Evolutionary conservation across 2,888 invertebrate genomes (phyloP).

Genomic region (Geotrupes spiniger): DNA sequence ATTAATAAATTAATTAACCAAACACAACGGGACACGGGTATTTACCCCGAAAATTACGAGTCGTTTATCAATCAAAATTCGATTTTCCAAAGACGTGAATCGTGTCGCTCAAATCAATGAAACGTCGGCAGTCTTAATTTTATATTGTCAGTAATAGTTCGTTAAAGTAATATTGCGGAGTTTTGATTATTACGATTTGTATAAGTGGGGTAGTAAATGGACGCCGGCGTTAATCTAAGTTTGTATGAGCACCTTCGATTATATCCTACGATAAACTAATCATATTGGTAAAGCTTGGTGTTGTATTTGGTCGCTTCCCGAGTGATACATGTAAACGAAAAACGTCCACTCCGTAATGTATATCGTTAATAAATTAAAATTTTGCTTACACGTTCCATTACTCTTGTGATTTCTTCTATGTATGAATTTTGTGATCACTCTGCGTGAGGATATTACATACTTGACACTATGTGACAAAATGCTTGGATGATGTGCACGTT

Average conservation of each 20-base stretch:
- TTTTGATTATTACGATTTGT: not conserved
- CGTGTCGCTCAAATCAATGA: conserved; percentile 5
- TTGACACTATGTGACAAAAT: too few relatives aligned
- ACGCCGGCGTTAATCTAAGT: not conserved
- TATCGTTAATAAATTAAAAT: not conserved
- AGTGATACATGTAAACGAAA: conserved; percentile 5
- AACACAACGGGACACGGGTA: too few relatives aligned
- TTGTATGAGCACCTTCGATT: conserved; percentile 13
- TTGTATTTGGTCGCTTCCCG: conserved; percentile 4
- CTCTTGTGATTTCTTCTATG: too few relatives aligned
- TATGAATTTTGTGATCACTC: too few relatives aligned
- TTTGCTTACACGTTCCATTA: too few relatives aligned
- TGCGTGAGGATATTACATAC: too few relatives aligned
- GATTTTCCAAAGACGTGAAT: too few relatives aligned
- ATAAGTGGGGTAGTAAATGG: not conserved
- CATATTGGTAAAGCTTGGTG: conserved; percentile 18
- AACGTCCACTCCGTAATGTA: not conserved
- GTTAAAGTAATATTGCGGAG: not conserved
- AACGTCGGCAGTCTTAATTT: conserved; percentile 19
- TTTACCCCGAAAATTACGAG: too few relatives aligned
- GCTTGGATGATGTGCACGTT: too few relatives aligned
- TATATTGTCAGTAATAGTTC: conserved; percentile 17
- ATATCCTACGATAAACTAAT: conserved; percentile 13
- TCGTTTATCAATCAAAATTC: not conserved
- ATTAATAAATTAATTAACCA: too few relatives aligned